phyloP scores from a whole-genome alignment of 1,140 invertebrate genomes.

The Drosophila gunungcola region DNA sequence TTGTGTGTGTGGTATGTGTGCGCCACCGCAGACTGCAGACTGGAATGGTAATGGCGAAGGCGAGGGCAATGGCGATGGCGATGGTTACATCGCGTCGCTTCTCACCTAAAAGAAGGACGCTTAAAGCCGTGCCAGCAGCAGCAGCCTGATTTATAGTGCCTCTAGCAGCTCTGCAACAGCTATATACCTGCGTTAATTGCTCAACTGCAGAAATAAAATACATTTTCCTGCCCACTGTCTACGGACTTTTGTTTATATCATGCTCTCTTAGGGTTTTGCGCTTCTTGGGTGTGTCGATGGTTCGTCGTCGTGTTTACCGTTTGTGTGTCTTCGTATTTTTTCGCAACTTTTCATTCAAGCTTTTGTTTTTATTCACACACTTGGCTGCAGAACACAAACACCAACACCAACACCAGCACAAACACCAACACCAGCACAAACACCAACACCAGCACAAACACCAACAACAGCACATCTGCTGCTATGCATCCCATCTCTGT shows the following conservation, averaged over 20 bases:
- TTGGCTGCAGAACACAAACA: conserved; percentile 7
- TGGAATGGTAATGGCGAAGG: neutral
- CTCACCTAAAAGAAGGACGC: neutral
- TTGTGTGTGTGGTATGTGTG: conserved; percentile 12
- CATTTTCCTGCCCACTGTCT: conserved; percentile 12
- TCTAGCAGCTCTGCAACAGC: neutral
- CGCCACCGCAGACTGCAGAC: conserved; percentile 27
- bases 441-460: too few relatives aligned
- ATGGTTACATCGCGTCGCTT: neutral
- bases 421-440: conserved; percentile 7
- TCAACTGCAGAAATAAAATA: conserved; percentile 10
- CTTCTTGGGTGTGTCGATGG: conserved; percentile 44
- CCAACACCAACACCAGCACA: neutral
- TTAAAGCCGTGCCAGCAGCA: neutral
- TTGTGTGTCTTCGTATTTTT: conserved; percentile 53
- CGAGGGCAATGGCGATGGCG: too few relatives aligned
- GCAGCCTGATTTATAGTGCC: conserved; percentile 5
- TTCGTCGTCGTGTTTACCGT: conserved; percentile 18
- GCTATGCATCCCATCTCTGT: neutral
- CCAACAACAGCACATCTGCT: neutral
- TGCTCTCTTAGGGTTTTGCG: neutral
- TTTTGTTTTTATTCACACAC: conserved; percentile 57
- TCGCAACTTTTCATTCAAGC: conserved; percentile 33
- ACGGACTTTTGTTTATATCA: conserved; percentile 8
- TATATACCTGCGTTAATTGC: conserved; percentile 27